Conservation (phyloP, 2,888 invertebrate genomes). For the Synanthedon myopaeformis region DNA sequence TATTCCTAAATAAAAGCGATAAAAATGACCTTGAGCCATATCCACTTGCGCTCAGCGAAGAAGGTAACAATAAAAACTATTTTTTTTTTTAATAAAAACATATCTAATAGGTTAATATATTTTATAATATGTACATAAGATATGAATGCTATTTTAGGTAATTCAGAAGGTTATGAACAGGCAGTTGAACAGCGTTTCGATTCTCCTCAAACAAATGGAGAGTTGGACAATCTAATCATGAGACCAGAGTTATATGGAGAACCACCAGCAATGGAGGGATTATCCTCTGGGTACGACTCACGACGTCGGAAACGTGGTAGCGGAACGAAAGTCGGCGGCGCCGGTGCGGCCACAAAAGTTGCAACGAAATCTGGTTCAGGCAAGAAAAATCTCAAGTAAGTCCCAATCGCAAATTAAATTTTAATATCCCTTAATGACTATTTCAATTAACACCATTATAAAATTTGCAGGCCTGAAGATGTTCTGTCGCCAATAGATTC, state of each 20-base stretch:
- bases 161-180: conserved; percentile 54
- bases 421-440: neutral
- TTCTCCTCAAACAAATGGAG: conserved; percentile 43
- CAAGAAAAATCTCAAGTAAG: conserved; percentile 62
- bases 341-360: conserved; percentile 61
- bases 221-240: conserved; percentile 72
- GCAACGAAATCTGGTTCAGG: conserved; percentile 58
- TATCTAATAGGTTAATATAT: neutral
- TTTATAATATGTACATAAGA: neutral
- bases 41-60: conserved; percentile 59
- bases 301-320: conserved; percentile 58
- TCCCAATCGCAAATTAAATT: neutral
- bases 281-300: conserved; percentile 44
- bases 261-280: conserved; percentile 63
- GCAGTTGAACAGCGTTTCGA: conserved; percentile 52
- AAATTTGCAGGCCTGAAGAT: conserved; percentile 37
- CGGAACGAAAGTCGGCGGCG: conserved; percentile 58
- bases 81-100: neutral
- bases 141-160: conserved; percentile 32
- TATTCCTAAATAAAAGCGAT: conserved; percentile 67
- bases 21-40: conserved; percentile 68
- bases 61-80: conserved; percentile 33
- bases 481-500: conserved; percentile 43
- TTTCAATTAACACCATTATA: neutral
- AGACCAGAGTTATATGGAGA: conserved; percentile 73